These are phyloP conservation scores for Eospalax fontanierii DNA, from an alignment of 2,797 vertebrate species.

Conservation along the genomic window DNA sequence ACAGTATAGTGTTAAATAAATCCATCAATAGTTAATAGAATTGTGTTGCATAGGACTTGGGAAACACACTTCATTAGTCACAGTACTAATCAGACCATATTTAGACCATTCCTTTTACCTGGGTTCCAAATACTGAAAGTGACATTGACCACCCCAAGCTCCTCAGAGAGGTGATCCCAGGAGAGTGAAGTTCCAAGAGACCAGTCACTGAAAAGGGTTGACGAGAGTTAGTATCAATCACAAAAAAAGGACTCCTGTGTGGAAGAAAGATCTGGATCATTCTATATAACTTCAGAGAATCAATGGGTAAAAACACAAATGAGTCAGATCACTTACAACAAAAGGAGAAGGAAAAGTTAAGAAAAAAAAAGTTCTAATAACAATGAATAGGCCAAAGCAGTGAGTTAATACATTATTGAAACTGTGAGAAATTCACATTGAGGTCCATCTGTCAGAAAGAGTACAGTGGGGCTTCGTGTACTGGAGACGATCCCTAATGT, in stretches of 20 bases:
- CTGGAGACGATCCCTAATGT: not conserved
- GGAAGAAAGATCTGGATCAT: slow-evolving; percentile 1
- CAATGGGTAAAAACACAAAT: not conserved
- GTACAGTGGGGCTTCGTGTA: not conserved
- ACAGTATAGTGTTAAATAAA: not conserved
- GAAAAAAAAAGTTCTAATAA: slow-evolving; percentile 28
- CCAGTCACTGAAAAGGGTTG: not conserved
- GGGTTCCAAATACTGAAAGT: not conserved
- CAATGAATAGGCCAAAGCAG: not conserved
- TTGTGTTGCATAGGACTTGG: not conserved
- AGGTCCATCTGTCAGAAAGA: not conserved
- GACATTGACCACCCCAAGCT: not conserved
- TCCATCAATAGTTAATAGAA: not conserved
- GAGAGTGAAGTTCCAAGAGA: not conserved
- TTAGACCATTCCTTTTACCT: not conserved
- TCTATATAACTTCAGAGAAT: not conserved
- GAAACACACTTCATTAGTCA: not conserved
- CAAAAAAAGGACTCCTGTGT: not conserved
- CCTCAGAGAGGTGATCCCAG: not conserved
- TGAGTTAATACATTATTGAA: not conserved
- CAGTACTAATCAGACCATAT: not conserved
- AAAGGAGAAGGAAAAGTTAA: not conserved
- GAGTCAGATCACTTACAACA: not conserved
- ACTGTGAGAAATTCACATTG: not conserved
- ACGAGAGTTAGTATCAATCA: not conserved